Percentiles rank a stretch among this genome's conserved stretches.
These are phyloP conservation scores for Pinctada fucata DNA, from an alignment of 2,888 invertebrate genomes.

Conservation along the genomic window DNA sequence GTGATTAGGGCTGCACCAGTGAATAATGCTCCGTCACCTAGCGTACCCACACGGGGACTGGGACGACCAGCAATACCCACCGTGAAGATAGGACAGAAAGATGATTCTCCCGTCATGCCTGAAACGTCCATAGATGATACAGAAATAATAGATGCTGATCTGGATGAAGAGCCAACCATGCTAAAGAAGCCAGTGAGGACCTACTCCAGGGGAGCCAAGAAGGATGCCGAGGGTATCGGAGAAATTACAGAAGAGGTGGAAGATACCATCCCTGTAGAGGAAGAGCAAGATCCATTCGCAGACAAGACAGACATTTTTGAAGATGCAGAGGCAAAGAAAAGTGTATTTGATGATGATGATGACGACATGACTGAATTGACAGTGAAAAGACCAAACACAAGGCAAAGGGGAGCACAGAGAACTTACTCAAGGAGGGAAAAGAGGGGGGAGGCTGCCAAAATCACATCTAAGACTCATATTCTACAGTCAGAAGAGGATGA, in stretches of 20 bases:
- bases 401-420: constrained; percentile 10
- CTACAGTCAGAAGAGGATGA: constrained; percentile 42
- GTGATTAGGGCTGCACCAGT: constrained; percentile 46
- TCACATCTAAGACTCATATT: constrained; percentile 38
- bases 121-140: constrained; percentile 31
- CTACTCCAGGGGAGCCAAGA: constrained; percentile 48
- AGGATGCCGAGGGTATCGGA: constrained; percentile 23
- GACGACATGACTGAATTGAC: constrained; percentile 11
- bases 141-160: constrained; percentile 38
- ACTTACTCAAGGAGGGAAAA: constrained; percentile 9
- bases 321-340: neutral
- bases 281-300: constrained; percentile 32
- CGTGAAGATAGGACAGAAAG: constrained; percentile 29
- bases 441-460: constrained; percentile 16
- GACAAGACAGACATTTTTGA: neutral
- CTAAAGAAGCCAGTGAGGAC: constrained; percentile 49
- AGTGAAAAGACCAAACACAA: neutral
- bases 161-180: constrained; percentile 41
- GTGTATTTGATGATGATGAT: constrained; percentile 34
- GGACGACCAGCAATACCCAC: constrained; percentile 41
- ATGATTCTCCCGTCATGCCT: constrained; percentile 13
- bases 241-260: constrained; percentile 38
- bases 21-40: constrained; percentile 23
- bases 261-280: constrained; percentile 30
- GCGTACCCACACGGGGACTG: constrained; percentile 13